Conservation (phyloP, 2,797 vertebrate species). For the Rhincodon typus region DNA sequence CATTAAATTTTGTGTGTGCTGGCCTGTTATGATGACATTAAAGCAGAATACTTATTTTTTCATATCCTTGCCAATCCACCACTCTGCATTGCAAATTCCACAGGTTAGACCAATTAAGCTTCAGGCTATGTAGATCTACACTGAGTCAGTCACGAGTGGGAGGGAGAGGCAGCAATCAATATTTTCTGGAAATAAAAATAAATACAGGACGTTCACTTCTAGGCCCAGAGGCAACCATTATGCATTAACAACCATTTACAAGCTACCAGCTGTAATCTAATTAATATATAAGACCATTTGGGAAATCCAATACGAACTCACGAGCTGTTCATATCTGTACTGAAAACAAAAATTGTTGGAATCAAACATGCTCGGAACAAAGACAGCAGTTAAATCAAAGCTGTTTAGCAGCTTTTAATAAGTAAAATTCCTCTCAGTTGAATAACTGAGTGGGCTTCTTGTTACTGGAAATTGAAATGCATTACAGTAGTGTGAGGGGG, state of each 20-base stretch:
- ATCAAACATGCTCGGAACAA: not conserved
- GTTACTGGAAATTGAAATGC: conserved; percentile 27
- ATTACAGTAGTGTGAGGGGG: conserved; percentile 37
- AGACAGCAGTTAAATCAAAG: conserved; percentile 30
- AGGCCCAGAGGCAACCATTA: not conserved
- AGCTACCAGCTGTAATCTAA: not conserved
- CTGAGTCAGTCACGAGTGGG: conserved; percentile 46
- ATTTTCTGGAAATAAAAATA: conserved; percentile 22
- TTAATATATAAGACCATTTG: not conserved
- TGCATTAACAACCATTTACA: not conserved
- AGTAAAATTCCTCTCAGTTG: conserved; percentile 34
- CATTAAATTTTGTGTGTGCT: not conserved
- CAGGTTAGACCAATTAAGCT: conserved; percentile 64
- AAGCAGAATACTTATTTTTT: not conserved
- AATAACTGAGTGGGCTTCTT: conserved; percentile 26
- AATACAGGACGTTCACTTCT: conserved; percentile 12
- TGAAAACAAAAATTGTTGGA: not conserved
- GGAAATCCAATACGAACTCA: not conserved
- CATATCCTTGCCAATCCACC: conserved; percentile 39
- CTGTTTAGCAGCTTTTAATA: conserved; percentile 30
- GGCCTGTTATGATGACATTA: not conserved
- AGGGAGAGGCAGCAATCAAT: not conserved
- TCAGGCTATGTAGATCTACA: conserved; percentile 56
- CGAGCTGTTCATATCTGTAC: not conserved
- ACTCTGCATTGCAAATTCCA: conserved; percentile 69